Base-by-base conservation (phyloP, 1,140 invertebrate species). In the Drosophila orena region DNA sequence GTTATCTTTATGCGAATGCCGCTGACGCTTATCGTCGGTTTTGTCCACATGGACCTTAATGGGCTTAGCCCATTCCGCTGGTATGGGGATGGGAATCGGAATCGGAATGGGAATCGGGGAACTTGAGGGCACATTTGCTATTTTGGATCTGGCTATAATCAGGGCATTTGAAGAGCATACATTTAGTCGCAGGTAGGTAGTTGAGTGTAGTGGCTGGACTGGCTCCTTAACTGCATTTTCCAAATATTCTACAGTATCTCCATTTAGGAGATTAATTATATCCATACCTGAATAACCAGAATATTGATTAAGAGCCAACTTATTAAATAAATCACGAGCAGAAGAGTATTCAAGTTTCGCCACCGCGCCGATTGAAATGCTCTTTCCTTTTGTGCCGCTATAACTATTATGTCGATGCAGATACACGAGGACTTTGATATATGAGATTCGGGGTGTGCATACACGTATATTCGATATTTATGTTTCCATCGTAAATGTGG, bases 1-100 rank as follows among this genome's bases (percentile, higher is more conserved):
- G 79, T 89, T 88, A 88, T 88, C 83, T 89, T 89, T 89, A 88
- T 89, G 64, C 52, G 50, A 71, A 70, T 69, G 72, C 81, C 76
- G 73, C 76, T 52, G 70, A n/a, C 70, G 76, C 84, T 88, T 88
- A 88, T 88, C 83, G 66, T 42, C 64, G 30, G 42, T 24, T 46
- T 40, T 74, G 56, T 65, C 58, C 57, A 81, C 85, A 71, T 27
- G 61, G 64, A 44, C 75, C 37, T 64, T 89, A 88, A 88, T 88
- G 83, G 84, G 83, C 83, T 79, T 69, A 89, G 75, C 62, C 49
- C n/a, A n/a, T n/a, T n/a, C n/a, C 50, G 50, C 44, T 55, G 38
- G 54, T 24, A 30, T 27, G 34, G 56, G 54, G 47, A n/a, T 57
- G 46, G 60, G 54, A 12, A 53, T 37, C 30, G n/a, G 15, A 27